A percentile compares a stretch with the other conserved stretches of the same genome.
These are phyloP conservation scores for Stenoptilia bipunctidactyla DNA, from an alignment of 2,888 invertebrate genomes.

Conservation along the genomic window DNA sequence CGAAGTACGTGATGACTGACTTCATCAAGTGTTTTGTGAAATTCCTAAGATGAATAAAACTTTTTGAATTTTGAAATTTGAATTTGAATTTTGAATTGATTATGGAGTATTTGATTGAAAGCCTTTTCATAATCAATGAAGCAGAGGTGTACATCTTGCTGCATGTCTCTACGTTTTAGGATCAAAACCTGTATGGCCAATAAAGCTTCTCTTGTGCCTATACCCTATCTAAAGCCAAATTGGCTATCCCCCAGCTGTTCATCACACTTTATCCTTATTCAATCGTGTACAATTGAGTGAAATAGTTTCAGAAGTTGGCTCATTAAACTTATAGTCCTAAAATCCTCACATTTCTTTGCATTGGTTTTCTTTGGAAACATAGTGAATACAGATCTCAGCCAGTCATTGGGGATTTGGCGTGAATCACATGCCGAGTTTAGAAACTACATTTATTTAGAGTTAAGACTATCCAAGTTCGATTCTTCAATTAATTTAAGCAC, in stretches of 20 bases:
- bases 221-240: slow-evolving; percentile 11
- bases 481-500: no score
- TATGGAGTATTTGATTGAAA: slow-evolving; percentile 7
- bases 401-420: slow-evolving; percentile 7
- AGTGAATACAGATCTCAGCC: slow-evolving; percentile 10
- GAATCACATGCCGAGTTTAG: no score
- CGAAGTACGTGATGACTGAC: no score
- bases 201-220: slow-evolving; percentile 12
- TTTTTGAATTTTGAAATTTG: no score
- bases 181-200: slow-evolving; percentile 12
- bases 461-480: no score
- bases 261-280: slow-evolving; percentile 3
- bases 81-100: no score
- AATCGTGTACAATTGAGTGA: not conserved
- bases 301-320: slow-evolving; percentile 11
- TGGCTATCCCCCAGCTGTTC: slow-evolving; percentile 10
- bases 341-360: no score
- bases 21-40: no score
- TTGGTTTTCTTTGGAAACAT: no score
- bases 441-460: no score
- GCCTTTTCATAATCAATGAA: slow-evolving; percentile 13
- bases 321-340: slow-evolving; percentile 11
- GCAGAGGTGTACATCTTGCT: slow-evolving; percentile 10
- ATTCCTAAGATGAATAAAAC: no score
- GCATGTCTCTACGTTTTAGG: slow-evolving; percentile 13